phyloP scores from a whole-genome alignment of 92 coral and sea anemone genomes.

The Anthopleura xanthogrammica region DNA sequence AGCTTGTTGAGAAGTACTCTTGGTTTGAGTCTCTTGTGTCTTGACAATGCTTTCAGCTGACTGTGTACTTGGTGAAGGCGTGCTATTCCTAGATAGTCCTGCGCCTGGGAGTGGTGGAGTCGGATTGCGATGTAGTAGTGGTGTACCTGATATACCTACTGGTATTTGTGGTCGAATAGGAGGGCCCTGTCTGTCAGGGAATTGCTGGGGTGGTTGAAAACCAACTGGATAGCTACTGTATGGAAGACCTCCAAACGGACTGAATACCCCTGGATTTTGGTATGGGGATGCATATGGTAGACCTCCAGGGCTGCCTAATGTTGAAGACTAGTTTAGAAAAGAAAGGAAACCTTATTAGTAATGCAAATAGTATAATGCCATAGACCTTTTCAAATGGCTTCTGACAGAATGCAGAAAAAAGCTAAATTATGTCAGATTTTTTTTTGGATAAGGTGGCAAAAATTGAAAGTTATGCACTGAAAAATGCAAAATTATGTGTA shows the following conservation, averaged over 20 bases:
- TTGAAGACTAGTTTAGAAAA: constrained; percentile 32
- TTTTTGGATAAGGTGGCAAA: no score
- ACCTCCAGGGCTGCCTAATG: constrained; percentile 33
- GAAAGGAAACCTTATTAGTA: neutral
- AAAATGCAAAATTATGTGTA: no score
- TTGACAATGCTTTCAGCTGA: constrained; percentile 33
- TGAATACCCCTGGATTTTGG: constrained; percentile 55
- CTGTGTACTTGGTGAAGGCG: constrained; percentile 85
- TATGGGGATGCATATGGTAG: constrained; percentile 33
- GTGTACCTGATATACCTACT: constrained; percentile 46
- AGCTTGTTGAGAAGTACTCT: constrained; percentile 63
- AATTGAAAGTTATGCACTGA: no score
- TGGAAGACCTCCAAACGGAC: constrained; percentile 77
- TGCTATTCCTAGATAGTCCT: constrained; percentile 61
- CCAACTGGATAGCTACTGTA: constrained; percentile 69
- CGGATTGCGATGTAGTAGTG: constrained; percentile 65
- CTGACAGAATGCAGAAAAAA: no score
- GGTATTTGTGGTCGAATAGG: constrained; percentile 52
- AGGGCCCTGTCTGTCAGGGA: constrained; percentile 45
- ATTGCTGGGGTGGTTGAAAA: constrained; percentile 37
- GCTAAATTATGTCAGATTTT: no score
- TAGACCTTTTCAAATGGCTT: no score
- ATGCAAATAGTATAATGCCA: no score
- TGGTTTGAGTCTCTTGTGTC: constrained; percentile 65
- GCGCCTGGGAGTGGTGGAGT: constrained; percentile 68